These are phyloP conservation scores for Ectemnius cavifrons DNA, from an alignment of 2,888 invertebrate genomes.

Conservation along the genomic window DNA sequence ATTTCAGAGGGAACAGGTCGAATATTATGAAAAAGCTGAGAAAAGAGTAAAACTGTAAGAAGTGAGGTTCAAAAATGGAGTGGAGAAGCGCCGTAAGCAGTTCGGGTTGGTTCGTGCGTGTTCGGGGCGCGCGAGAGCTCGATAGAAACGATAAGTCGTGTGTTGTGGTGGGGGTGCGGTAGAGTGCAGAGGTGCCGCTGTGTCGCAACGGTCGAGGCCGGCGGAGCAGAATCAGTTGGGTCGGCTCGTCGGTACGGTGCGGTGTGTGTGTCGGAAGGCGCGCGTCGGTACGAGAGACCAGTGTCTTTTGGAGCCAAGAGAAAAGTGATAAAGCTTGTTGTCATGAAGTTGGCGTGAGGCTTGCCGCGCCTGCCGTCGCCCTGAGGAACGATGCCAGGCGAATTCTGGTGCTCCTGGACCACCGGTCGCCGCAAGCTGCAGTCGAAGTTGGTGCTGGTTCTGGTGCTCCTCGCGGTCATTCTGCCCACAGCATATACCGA, in stretches of 20 bases:
- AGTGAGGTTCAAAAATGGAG: conserved; percentile 24
- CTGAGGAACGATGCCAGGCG: conserved; percentile 68
- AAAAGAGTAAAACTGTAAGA: background rate
- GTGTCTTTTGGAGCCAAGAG: conserved; percentile 26
- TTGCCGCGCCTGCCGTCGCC: conserved; percentile 39
- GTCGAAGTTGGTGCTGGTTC: conserved; percentile 66
- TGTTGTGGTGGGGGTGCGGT: conserved; percentile 15
- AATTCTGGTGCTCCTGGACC: conserved; percentile 53
- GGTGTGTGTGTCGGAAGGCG: conserved; percentile 56
- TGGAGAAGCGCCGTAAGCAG: background rate
- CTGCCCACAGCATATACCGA: conserved; percentile 58
- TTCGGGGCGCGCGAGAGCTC: conserved; percentile 40
- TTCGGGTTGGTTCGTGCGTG: conserved; percentile 31
- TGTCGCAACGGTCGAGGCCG: conserved; percentile 55
- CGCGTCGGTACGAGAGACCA: conserved; percentile 45
- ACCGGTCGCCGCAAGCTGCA: conserved; percentile 55
- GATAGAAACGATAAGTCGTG: conserved; percentile 25
- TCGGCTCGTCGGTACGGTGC: conserved; percentile 59
- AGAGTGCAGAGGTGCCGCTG: conserved; percentile 48
- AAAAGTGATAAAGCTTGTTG: conserved; percentile 50
- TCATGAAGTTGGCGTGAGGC: conserved; percentile 64
- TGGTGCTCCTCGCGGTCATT: conserved; percentile 61
- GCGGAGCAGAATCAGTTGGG: conserved; percentile 47
- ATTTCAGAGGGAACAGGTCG: background rate
- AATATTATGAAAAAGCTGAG: background rate